Base-by-base conservation (phyloP, 2,888 invertebrate genomes). In the Gandaritis pyraliata region DNA sequence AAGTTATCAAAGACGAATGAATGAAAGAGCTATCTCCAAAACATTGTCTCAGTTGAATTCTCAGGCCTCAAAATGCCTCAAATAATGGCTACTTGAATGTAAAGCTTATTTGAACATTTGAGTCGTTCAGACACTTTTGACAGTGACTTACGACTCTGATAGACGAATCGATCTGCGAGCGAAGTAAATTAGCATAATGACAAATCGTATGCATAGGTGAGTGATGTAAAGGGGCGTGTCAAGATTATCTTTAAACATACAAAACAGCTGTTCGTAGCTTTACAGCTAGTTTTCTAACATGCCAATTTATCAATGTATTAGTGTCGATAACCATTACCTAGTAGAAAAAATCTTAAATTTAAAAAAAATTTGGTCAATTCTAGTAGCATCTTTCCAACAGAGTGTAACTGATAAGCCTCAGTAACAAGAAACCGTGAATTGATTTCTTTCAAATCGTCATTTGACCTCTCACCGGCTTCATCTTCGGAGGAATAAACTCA, bases 201-300 rank as follows among this genome's bases (percentile, higher is more conserved):
- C 56, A 66, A 65, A 66, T 66, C 43, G 63, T 60, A 63, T 56
- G 50, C 60, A 60, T 54, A 60, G 53, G 47, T 63, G 46, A 55
- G 45, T 45, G 38, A 50, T 54, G 59, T 51, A 45, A 36, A 64
- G 55, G 52, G 47, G 56, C 48, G 55, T 48, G 51, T 59, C 59
- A 52, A 59, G 52, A 59, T 63, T 43, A 59, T 64, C 38, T 49
- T 36, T 55, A 18, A 52, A 52, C 58, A 58, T 62, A 41, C 46
- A 59, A 64, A 50, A 58, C 55, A 58, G 29, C 57, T 53, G 58
- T 48, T 54, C 47, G 43, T 58, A 33, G 30, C 15, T 36, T 36
- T 56, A 64, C 64, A 59, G 58, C 43, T 64, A 64, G n/a, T n/a
- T 45, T 29, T 18, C 18, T 55, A 51, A 47, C 33, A 45, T 33